Percentiles rank a stretch among this genome's conserved stretches.
Conservation (phyloP, 2,797 vertebrate genomes). For the Lophotriccus pileatus region DNA sequence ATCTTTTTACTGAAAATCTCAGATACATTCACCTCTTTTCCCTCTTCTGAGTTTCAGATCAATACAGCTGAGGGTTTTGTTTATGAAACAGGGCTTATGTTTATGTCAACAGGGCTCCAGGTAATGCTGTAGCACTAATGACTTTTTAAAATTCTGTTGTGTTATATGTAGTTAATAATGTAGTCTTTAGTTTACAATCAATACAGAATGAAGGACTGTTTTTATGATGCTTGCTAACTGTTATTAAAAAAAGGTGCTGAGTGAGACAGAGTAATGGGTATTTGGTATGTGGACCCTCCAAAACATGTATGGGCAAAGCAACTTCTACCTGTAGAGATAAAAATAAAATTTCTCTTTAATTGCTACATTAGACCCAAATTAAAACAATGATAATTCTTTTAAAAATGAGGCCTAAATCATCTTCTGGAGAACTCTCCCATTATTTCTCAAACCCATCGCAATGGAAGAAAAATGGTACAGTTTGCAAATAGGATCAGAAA, state of each 20-base stretch:
- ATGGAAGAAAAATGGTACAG: not conserved
- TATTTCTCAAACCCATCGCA: not conserved
- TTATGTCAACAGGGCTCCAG: not conserved
- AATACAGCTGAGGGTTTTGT: not conserved
- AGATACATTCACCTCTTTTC: not conserved
- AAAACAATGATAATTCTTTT: not conserved
- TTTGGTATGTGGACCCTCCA: not conserved
- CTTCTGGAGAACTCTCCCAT: not conserved
- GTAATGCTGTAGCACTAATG: not conserved
- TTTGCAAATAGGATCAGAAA: not conserved
- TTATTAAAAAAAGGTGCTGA: not conserved
- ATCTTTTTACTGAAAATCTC: not conserved
- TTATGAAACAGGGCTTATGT: constrained; percentile 14
- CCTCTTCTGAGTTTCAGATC: not conserved
- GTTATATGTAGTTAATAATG: constrained; percentile 33
- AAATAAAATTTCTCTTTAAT: not conserved
- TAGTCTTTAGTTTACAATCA: constrained; percentile 24
- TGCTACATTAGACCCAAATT: not conserved
- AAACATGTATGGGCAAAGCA: not conserved
- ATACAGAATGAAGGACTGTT: constrained; percentile 10
- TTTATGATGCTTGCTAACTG: not conserved
- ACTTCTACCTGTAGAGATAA: not conserved
- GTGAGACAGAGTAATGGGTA: not conserved
- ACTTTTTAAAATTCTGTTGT: constrained; percentile 7
- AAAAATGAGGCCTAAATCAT: not conserved